A percentile compares a stretch with the other conserved stretches of the same genome.
Conservation (phyloP, 2,797 vertebrate species). For the Selene dorsalis region DNA sequence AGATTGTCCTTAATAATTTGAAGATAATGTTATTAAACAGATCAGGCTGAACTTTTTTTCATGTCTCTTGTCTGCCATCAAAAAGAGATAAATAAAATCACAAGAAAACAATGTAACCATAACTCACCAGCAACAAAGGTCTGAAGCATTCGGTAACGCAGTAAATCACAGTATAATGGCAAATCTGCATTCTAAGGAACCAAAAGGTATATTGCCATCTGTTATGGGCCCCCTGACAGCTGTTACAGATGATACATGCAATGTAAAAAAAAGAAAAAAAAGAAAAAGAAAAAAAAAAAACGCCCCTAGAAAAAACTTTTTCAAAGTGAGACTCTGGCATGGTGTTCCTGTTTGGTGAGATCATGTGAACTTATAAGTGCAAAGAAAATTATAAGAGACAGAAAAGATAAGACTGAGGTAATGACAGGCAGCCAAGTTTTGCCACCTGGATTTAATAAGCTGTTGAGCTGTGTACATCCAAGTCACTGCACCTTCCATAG, state of each 20-base stretch:
- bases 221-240: neutral
- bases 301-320: neutral
- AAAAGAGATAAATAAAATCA: neutral
- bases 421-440: slow-evolving; percentile 6
- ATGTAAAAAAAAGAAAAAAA: neutral
- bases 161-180: neutral
- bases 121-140: neutral
- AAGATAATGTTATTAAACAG: neutral
- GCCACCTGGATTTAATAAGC: slow-evolving; percentile 9
- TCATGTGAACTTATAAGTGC: neutral
- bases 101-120: neutral
- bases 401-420: neutral
- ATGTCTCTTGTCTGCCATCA: too few relatives aligned
- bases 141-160: neutral
- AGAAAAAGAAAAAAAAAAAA: too few relatives aligned
- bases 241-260: neutral
- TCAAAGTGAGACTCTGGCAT: neutral
- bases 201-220: neutral
- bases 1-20: neutral
- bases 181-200: neutral
- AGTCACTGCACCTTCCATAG: slow-evolving; percentile 1
- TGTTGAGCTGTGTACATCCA: slow-evolving; percentile 1
- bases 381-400: slow-evolving; percentile 2
- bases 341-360: neutral
- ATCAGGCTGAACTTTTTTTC: neutral